phyloP scores from a whole-genome alignment of 2,888 invertebrate species.

The Ganaspis brasiliensis region DNA sequence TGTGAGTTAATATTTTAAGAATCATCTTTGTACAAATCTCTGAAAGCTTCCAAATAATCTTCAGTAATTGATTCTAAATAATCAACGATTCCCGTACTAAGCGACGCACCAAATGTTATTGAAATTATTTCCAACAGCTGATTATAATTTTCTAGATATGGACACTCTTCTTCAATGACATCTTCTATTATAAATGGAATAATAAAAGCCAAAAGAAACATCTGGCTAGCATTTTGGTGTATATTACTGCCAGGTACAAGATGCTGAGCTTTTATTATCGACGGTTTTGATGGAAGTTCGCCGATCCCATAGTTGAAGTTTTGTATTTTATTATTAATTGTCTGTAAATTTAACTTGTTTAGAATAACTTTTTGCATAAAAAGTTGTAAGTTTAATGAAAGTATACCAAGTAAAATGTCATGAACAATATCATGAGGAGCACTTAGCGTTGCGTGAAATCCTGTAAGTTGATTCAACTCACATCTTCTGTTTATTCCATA shows the following conservation, averaged over 20 bases:
- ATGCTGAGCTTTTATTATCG: conserved; percentile 1
- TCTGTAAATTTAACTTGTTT: conserved; percentile 12
- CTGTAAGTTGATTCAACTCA: too few species aligned
- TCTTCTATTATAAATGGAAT: conserved; percentile 37
- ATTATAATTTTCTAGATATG: conserved; percentile 22
- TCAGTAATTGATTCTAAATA: too few species aligned
- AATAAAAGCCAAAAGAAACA: conserved; percentile 28
- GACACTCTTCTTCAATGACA: conserved; percentile 8
- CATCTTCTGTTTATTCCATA: too few species aligned
- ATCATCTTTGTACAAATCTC: neutral
- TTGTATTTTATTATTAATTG: conserved; percentile 26
- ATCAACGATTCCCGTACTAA: conserved; percentile 18
- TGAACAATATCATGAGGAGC: conserved; percentile 37
- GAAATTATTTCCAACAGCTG: conserved; percentile 22
- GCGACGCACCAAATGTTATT: neutral
- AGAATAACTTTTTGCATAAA: too few species aligned
- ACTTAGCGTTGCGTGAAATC: neutral
- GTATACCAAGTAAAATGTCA: neutral
- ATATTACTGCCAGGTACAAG: too few species aligned
- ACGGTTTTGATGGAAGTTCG: too few species aligned
- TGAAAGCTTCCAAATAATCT: conserved; percentile 16
- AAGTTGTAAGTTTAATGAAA: too few species aligned
- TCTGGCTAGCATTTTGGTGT: conserved; percentile 44
- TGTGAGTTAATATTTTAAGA: neutral
- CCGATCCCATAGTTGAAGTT: conserved; percentile 38